These are phyloP conservation scores for Geotrypetes seraphini DNA, from an alignment of 2,797 vertebrate species.

Conservation along the genomic window DNA sequence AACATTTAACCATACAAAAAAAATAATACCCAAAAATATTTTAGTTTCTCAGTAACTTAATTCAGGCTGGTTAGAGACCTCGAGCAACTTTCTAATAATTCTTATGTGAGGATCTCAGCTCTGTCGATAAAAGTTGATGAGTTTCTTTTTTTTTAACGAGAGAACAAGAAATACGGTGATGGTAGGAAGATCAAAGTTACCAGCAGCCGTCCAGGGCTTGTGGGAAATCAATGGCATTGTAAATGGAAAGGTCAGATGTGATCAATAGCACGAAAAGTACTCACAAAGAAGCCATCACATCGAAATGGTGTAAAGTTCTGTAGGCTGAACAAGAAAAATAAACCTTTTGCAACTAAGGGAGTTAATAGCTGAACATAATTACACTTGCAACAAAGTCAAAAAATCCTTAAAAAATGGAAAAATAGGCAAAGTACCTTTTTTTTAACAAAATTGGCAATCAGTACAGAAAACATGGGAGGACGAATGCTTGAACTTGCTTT, in stretches of 20 bases:
- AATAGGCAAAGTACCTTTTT: too few relatives aligned
- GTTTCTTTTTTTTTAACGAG: constrained; percentile 6
- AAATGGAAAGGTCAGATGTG: constrained; percentile 1
- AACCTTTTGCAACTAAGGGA: too few relatives aligned
- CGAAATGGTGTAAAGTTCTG: background rate
- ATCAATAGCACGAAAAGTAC: background rate
- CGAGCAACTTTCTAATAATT: background rate
- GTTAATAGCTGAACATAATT: too few relatives aligned
- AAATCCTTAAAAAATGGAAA: too few relatives aligned
- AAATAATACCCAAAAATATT: background rate
- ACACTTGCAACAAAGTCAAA: too few relatives aligned
- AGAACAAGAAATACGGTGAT: background rate
- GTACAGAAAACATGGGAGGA: too few relatives aligned
- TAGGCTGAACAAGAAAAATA: too few relatives aligned
- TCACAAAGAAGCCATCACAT: background rate
- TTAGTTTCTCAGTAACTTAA: background rate
- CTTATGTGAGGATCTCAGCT: background rate
- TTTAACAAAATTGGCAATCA: too few relatives aligned
- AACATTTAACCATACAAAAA: too few relatives aligned
- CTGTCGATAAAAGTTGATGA: background rate
- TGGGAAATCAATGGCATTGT: background rate
- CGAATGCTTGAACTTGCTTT: too few relatives aligned
- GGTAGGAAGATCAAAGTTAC: constrained; percentile 1
- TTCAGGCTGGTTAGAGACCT: background rate
- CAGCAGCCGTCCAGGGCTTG: rapidly evolving